A percentile compares a stretch with the other conserved stretches of the same genome.
Conservation (phyloP, 2,113 vertebrate genomes). For the Syrmaticus mikado region DNA sequence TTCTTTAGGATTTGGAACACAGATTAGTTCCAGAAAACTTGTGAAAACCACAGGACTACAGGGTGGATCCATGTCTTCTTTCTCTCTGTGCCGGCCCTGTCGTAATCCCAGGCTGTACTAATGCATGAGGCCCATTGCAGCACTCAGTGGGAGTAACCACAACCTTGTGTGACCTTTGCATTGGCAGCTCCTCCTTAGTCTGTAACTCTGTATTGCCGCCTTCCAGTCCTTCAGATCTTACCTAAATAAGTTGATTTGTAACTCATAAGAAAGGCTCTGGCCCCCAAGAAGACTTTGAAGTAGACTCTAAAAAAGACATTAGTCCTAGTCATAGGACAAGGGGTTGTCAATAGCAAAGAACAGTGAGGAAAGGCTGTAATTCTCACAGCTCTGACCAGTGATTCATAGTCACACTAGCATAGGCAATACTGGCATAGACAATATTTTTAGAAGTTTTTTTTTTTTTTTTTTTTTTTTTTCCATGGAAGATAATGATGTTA, state of each 20-base stretch:
- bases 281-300: not conserved
- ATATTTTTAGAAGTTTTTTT: conserved; percentile 35
- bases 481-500: conserved; percentile 49
- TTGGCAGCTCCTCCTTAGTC: conserved; percentile 24
- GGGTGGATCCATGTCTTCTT: conserved; percentile 10
- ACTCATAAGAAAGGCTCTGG: not conserved
- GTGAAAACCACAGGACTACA: not conserved
- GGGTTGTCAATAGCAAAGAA: not conserved
- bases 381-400: conserved; percentile 22
- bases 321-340: not conserved
- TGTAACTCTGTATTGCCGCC: not conserved
- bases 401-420: conserved; percentile 52
- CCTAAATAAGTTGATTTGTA: conserved; percentile 26
- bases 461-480: rapidly evolving
- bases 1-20: conserved; percentile 13
- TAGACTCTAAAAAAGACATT: not conserved
- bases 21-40: conserved; percentile 14
- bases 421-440: conserved; percentile 33
- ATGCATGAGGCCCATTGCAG: conserved; percentile 3
- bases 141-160: conserved; percentile 20
- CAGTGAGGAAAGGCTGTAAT: conserved; percentile 13
- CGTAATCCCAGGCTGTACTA: not conserved
- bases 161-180: conserved; percentile 9
- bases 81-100: not conserved
- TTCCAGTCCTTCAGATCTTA: not conserved